A percentile compares a stretch with the other conserved stretches of the same genome.
Conservation (phyloP, 2,888 invertebrate genomes). For the Temnothorax unifasciatus region DNA sequence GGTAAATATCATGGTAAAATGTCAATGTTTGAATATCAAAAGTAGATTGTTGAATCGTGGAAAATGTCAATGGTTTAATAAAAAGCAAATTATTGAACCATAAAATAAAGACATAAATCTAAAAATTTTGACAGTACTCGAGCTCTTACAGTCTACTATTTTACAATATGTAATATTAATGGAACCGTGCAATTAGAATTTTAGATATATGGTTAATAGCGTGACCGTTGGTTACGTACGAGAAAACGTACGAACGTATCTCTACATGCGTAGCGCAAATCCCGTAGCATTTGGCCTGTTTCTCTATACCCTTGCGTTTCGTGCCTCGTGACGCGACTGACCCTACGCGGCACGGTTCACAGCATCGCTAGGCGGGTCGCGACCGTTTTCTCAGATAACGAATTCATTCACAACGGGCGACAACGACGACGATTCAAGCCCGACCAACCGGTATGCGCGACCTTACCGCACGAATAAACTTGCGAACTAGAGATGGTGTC, state of each 20-base stretch:
- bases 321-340: conserved; percentile 65
- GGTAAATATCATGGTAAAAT: neutral
- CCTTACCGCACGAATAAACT: conserved; percentile 20
- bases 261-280: conserved; percentile 49
- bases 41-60: neutral
- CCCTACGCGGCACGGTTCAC: conserved; percentile 73
- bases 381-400: conserved; percentile 80
- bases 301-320: conserved; percentile 55
- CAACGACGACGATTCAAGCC: conserved; percentile 59
- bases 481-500: neutral
- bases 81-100: neutral
- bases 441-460: conserved; percentile 57
- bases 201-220: neutral
- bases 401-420: conserved; percentile 81
- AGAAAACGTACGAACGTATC: conserved; percentile 39
- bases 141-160: neutral
- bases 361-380: conserved; percentile 72
- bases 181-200: conserved; percentile 1
- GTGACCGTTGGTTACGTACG: neutral
- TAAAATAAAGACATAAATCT: neutral
- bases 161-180: neutral
- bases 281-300: conserved; percentile 14
- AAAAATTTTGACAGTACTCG: neutral
- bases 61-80: neutral
- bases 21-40: neutral